Base-by-base conservation (phyloP, 2,797 vertebrate species). In the Platyrinchus mystaceus region DNA sequence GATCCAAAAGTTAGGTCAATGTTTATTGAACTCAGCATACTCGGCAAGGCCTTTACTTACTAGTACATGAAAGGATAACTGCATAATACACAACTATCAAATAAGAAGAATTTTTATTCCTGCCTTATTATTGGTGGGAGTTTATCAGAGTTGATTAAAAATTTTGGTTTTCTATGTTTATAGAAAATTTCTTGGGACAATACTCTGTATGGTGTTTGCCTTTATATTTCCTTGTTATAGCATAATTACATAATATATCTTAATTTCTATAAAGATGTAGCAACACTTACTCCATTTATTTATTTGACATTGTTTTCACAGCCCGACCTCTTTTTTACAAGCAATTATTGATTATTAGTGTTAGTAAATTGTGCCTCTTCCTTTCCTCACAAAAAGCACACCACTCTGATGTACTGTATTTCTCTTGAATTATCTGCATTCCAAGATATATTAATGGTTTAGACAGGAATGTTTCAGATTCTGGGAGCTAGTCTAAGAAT, bases 241-340 rank as follows among this genome's bases (percentile, higher is more conserved):
- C 9, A 43, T 50, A 43, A 56, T 43, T 53, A 8, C 3, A 46
- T 34, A 39, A 22, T 13, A 16, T 10, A 20, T 32, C 3, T 24
- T 60, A 18, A 15, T 46, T 59, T 86, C 6, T 62, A 23, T n/a
- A 78, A 84, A 74, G 7, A 52, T n/a, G 12, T 14, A 80, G 10
- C 19, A 58, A 27, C 10, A 9, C 5, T 67, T 70, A 37, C 4
- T 46, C 8, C 14, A 34, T 12, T 4, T 34, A 17, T 46, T 64
- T 75, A 7, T 76, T 66, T n/a, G 43, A 53, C 9, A 23, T 36
- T 80, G 3, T 36, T 87, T 44, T 85, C 30, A 73, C 10, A 47
- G 5, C 8, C 3, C 28, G n/a, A 21, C 0, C 0, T 46, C 20
- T 62, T 26, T 71, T 79, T 68, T 53, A 58, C 7, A 67, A 14